Percentiles rank a stretch among this genome's conserved stretches.
phyloP scores from a whole-genome alignment of 2,797 vertebrate species.

The Microcaecilia unicolor region DNA sequence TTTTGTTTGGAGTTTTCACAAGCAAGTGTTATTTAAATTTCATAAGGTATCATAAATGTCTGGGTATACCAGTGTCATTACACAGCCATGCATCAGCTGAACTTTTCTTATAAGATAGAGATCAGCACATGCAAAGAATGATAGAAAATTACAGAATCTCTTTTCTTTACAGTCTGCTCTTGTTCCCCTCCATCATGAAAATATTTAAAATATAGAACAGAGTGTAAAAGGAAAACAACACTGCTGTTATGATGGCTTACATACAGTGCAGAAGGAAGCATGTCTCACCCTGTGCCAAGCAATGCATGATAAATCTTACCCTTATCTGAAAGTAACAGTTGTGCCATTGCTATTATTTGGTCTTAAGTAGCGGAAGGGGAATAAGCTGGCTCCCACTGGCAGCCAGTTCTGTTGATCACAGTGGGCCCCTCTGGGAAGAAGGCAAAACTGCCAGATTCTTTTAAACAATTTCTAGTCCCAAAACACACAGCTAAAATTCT shows the following conservation, averaged over 20 bases:
- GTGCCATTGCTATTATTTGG: constrained; percentile 26
- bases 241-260: background rate
- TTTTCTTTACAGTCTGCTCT: too few relatives aligned
- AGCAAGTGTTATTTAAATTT: too few relatives aligned
- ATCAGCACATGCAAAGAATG: too few relatives aligned
- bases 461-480: constrained; percentile 11
- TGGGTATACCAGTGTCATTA: too few relatives aligned
- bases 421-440: constrained; percentile 7
- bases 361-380: constrained; percentile 22
- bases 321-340: constrained; percentile 31
- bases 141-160: too few relatives aligned
- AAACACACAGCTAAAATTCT: constrained; percentile 11
- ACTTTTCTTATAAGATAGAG: too few relatives aligned
- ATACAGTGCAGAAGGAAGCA: background rate
- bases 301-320: constrained; percentile 23
- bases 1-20: too few relatives aligned
- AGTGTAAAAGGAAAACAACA: too few relatives aligned
- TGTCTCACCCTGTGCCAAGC: constrained; percentile 16
- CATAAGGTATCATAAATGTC: too few relatives aligned
- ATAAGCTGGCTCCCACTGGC: constrained; percentile 13
- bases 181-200: too few relatives aligned
- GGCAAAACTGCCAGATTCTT: constrained; percentile 12
- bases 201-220: too few relatives aligned
- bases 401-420: constrained; percentile 20
- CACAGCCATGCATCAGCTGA: too few relatives aligned